Conservation (phyloP, 2,888 invertebrate species). For the Bembecia ichneumoniformis region DNA sequence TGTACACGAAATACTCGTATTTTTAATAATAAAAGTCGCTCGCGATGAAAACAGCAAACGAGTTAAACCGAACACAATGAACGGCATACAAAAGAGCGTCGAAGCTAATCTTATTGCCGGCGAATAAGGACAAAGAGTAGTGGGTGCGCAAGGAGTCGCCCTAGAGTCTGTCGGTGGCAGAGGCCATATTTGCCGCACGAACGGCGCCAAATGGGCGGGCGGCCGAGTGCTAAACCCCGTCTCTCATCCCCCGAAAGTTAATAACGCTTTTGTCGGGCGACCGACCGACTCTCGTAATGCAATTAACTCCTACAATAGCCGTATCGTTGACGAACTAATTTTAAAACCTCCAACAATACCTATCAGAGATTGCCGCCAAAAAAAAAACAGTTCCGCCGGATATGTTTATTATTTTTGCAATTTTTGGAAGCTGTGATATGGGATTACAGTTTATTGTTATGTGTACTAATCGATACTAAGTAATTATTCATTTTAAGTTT, state of each 20-base stretch:
- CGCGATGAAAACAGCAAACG: constrained; percentile 31
- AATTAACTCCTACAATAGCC: constrained; percentile 65
- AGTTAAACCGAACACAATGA: constrained; percentile 59
- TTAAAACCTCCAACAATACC: constrained; percentile 28
- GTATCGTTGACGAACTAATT: constrained; percentile 65
- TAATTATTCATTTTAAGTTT: too few relatives aligned
- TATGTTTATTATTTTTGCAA: too few relatives aligned
- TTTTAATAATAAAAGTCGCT: not conserved
- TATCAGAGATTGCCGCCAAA: not conserved
- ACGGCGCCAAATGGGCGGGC: constrained; percentile 38
- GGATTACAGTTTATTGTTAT: too few relatives aligned
- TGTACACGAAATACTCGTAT: not conserved
- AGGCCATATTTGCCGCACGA: constrained; percentile 63
- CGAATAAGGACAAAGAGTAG: constrained; percentile 36
- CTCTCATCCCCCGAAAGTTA: constrained; percentile 61
- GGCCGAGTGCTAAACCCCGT: constrained; percentile 43
- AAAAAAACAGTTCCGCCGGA: not conserved
- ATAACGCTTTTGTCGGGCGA: constrained; percentile 59
- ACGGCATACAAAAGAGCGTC: constrained; percentile 46
- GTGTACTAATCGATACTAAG: too few relatives aligned
- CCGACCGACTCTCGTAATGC: constrained; percentile 66
- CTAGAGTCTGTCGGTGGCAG: constrained; percentile 51
- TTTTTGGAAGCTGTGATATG: too few relatives aligned
- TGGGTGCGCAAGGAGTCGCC: constrained; percentile 38
- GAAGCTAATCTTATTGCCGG: constrained; percentile 55